Evolutionary conservation across 2,113 vertebrate species (phyloP).

Genomic region (Sebastes schlegelii): DNA sequence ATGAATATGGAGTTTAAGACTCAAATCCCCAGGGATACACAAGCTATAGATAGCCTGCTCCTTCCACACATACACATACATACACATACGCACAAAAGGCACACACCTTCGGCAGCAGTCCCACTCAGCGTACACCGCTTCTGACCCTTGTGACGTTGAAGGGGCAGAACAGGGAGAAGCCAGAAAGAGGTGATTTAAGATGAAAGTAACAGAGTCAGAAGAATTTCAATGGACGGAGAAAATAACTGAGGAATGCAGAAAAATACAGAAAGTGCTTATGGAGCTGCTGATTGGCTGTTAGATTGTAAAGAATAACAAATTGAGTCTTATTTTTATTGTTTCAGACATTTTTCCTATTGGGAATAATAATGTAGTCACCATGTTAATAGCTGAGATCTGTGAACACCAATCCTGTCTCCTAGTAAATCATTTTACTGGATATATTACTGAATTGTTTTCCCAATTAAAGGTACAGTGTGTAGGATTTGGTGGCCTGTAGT

Average conservation of each 20-base stretch:
- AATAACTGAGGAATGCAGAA: slow-evolving; percentile 42
- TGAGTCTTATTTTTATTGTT: slow-evolving; percentile 11
- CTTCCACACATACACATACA: slow-evolving; percentile 50
- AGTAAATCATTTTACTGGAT: background rate
- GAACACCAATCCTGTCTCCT: background rate
- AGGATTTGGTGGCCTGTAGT: too few relatives aligned
- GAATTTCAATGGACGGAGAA: slow-evolving; percentile 28
- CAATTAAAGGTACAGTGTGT: background rate
- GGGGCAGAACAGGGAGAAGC: slow-evolving; percentile 35
- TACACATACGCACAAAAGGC: slow-evolving; percentile 47
- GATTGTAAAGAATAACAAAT: background rate
- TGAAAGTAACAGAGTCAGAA: slow-evolving; percentile 52
- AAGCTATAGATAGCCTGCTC: slow-evolving; percentile 85
- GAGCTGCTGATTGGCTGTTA: slow-evolving; percentile 28
- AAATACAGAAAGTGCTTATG: slow-evolving; percentile 13
- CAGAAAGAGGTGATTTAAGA: slow-evolving; percentile 61
- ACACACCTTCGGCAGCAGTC: slow-evolving; percentile 54
- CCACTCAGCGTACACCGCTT: slow-evolving; percentile 30
- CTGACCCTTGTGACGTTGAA: slow-evolving; percentile 63
- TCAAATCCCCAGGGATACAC: slow-evolving; percentile 87
- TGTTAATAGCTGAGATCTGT: background rate
- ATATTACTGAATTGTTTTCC: background rate
- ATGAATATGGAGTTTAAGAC: slow-evolving; percentile 90
- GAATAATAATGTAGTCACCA: background rate
- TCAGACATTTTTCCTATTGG: background rate